These are phyloP conservation scores for Paradoxurus hermaphroditus DNA, from an alignment of 2,113 vertebrate species.

Conservation along the genomic window DNA sequence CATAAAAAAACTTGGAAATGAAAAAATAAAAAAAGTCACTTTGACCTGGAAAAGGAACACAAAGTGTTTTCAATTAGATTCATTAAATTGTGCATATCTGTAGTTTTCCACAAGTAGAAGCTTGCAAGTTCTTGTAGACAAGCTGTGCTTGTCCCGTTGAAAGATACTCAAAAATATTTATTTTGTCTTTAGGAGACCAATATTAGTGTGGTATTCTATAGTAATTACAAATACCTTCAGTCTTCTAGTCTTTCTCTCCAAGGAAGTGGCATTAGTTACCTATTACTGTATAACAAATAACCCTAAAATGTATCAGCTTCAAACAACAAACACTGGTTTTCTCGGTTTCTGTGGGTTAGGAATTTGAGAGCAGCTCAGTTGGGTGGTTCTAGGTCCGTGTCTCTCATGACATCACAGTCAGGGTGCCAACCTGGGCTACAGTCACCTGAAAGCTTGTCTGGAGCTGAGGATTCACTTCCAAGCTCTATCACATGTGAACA, in stretches of 20 bases:
- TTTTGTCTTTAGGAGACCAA: background rate
- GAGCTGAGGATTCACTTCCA: background rate
- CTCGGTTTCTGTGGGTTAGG: background rate
- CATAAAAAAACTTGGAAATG: background rate
- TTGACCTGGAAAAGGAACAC: constrained; percentile 39
- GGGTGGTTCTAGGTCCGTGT: background rate
- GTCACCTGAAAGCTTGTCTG: background rate
- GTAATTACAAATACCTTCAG: background rate
- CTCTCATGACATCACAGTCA: background rate
- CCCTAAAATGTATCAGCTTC: background rate
- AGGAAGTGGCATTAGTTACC: background rate
- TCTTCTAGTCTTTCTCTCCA: background rate
- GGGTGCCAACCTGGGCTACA: background rate
- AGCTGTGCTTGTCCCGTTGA: background rate
- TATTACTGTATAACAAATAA: background rate
- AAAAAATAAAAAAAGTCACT: background rate
- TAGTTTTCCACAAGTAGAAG: constrained; percentile 33
- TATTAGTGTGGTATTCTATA: background rate
- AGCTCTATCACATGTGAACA: background rate
- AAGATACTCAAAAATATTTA: background rate
- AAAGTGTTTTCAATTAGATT: constrained; percentile 53
- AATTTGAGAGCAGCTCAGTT: background rate
- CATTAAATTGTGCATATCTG: background rate
- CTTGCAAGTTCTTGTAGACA: background rate
- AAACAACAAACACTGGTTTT: background rate